These are phyloP conservation scores for Cherax destructor DNA, from an alignment of 1,140 invertebrate species.

Conservation along the genomic window DNA sequence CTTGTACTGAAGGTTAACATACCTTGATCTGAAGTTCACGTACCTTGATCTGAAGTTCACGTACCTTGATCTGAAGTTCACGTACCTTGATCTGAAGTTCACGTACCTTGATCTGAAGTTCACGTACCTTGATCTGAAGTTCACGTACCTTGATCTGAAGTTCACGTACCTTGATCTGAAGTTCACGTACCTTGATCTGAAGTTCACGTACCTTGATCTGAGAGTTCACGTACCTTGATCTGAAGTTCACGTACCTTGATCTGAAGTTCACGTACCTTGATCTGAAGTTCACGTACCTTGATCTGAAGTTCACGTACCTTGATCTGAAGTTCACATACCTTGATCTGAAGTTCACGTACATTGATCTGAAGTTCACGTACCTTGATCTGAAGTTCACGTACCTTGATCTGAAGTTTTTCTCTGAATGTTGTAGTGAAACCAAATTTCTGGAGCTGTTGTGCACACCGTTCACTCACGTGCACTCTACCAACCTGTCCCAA, in stretches of 20 bases:
- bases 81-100: too few relatives aligned
- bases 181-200: too few relatives aligned
- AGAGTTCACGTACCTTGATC: not conserved
- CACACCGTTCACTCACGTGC: conserved; percentile 75
- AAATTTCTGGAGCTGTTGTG: conserved; percentile 73
- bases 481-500: conserved; percentile 74
- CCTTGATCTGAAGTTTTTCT: conserved; percentile 75
- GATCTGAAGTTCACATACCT: not conserved
- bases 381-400: conserved; percentile 62
- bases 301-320: not conserved
- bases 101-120: too few relatives aligned
- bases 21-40: too few relatives aligned
- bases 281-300: not conserved
- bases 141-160: too few relatives aligned
- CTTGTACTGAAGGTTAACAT: too few relatives aligned
- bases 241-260: not conserved
- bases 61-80: too few relatives aligned
- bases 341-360: not conserved
- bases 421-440: conserved; percentile 74
- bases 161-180: not conserved
- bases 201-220: too few relatives aligned
- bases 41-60: too few relatives aligned
- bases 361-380: not conserved
- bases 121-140: too few relatives aligned
- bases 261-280: not conserved